Conservation (phyloP, 2,797 vertebrate species). For the Spinus pinus region DNA sequence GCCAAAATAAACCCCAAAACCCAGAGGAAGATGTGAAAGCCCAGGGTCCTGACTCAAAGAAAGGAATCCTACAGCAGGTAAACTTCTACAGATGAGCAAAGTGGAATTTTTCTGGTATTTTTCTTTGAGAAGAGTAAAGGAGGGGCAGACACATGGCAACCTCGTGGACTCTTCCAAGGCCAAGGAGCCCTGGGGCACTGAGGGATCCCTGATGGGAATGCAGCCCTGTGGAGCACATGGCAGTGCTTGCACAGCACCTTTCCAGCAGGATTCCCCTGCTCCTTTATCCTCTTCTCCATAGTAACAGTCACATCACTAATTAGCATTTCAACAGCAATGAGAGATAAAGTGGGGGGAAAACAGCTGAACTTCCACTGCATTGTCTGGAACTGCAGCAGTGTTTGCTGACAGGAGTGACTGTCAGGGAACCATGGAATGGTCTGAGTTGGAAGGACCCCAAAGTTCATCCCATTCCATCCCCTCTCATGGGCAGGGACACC, state of each 20-base stretch:
- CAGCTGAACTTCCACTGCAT: neutral
- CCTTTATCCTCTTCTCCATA: neutral
- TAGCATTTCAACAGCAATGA: neutral
- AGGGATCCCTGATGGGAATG: neutral
- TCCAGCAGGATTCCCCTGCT: neutral
- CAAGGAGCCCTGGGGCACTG: neutral
- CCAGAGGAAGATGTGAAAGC: neutral
- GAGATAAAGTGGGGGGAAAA: neutral
- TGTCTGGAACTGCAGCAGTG: neutral
- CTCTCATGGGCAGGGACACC: neutral
- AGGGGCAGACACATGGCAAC: neutral
- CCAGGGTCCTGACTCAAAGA: accelerated
- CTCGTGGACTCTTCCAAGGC: neutral
- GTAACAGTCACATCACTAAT: neutral
- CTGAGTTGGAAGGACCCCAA: neutral
- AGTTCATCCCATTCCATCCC: neutral
- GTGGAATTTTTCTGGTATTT: neutral
- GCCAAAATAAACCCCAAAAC: neutral
- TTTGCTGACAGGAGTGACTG: neutral
- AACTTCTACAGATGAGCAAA: neutral
- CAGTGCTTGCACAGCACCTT: neutral
- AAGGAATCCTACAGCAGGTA: neutral
- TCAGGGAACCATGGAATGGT: neutral
- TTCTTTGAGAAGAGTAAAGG: neutral
- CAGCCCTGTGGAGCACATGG: neutral